Evolutionary conservation across 2,888 invertebrate species (phyloP).

Genomic region (Malacosoma neustria): DNA sequence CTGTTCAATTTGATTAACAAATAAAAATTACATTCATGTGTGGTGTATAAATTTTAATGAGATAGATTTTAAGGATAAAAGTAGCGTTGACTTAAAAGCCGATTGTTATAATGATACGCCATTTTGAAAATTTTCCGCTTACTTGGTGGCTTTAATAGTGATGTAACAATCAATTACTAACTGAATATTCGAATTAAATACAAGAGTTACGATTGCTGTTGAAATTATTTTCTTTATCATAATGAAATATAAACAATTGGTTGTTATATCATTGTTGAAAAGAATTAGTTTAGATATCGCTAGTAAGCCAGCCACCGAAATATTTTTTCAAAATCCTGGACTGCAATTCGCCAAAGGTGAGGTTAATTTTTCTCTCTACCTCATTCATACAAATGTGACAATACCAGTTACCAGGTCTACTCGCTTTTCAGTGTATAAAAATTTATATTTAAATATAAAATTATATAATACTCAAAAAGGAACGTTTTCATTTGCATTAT

Average conservation of each 20-base stretch:
- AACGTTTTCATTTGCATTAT: no score
- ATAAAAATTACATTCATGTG: no score
- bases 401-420: conserved; percentile 15
- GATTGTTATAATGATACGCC: not conserved
- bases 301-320: conserved; percentile 44
- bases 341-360: conserved; percentile 5
- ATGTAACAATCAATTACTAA: not conserved
- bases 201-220: no score
- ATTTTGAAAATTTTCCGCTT: not conserved
- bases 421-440: conserved; percentile 4
- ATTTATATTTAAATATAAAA: no score
- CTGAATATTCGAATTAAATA: no score
- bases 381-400: conserved; percentile 13
- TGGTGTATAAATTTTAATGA: not conserved
- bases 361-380: conserved; percentile 11
- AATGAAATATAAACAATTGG: no score
- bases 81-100: not conserved
- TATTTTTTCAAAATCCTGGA: not conserved
- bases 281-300: conserved; percentile 60
- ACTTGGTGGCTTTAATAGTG: not conserved
- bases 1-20: no score
- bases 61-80: conserved; percentile 32
- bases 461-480: no score
- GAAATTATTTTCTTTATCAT: not conserved
- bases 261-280: conserved; percentile 9